Percentiles rank a stretch among this genome's conserved stretches.
Evolutionary conservation across 2,888 invertebrate genomes (phyloP).

Genomic region (Himalopsyche japonica): DNA sequence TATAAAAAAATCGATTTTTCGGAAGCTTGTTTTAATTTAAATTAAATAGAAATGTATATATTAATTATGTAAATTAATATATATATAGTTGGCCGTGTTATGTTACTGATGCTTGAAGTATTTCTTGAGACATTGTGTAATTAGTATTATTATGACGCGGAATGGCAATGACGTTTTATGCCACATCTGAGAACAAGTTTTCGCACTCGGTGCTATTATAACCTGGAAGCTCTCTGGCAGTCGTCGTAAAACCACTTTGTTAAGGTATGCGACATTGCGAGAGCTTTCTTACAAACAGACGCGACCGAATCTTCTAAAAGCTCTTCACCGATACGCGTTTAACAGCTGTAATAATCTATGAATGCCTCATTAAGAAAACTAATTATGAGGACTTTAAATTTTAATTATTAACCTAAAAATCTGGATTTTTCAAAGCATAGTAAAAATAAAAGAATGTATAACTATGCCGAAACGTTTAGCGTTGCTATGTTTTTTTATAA

Average conservation of each 20-base stretch:
- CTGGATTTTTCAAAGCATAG: too few species aligned
- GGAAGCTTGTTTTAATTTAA: too few species aligned
- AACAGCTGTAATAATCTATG: too few species aligned
- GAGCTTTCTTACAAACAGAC: neutral
- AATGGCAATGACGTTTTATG: neutral
- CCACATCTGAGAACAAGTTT: slow-evolving; percentile 21
- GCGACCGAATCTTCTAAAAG: neutral
- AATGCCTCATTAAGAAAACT: too few species aligned
- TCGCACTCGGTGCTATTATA: slow-evolving; percentile 21
- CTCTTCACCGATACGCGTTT: neutral
- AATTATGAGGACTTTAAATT: too few species aligned
- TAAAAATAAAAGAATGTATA: too few species aligned
- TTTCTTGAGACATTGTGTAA: neutral
- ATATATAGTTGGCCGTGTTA: neutral
- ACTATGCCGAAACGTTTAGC: too few species aligned
- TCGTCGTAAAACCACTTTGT: slow-evolving; percentile 26
- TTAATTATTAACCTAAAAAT: too few species aligned
- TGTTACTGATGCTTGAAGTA: neutral
- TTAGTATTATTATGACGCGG: neutral
- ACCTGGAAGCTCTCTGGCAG: neutral
- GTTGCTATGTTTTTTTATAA: too few species aligned
- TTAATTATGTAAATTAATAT: too few species aligned
- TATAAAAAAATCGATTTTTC: too few species aligned
- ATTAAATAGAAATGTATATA: too few species aligned
- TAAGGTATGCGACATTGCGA: slow-evolving; percentile 13